Percentiles rank a stretch among this genome's conserved stretches.
Evolutionary conservation across 2,113 vertebrate species (phyloP).

Genomic region (Macquaria australasica): DNA sequence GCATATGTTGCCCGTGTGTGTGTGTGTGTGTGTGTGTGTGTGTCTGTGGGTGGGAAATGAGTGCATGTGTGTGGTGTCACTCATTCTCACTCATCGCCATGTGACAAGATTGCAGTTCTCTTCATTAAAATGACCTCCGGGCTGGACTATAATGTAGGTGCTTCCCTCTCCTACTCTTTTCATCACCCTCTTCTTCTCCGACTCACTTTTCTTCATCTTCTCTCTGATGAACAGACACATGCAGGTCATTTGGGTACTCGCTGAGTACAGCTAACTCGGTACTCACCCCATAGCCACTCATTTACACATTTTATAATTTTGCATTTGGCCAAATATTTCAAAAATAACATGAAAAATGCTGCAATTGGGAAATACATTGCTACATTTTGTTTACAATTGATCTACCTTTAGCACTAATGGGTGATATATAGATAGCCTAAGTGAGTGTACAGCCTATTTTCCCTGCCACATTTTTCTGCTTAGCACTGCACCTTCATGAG

Average conservation of each 20-base stretch:
- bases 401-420: background rate
- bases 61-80: constrained; percentile 18
- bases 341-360: background rate
- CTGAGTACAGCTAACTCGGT: background rate
- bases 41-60: constrained; percentile 5
- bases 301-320: background rate
- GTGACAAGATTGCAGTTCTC: constrained; percentile 4
- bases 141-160: background rate
- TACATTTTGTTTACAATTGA: background rate
- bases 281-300: background rate
- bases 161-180: constrained; percentile 1
- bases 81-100: constrained; percentile 10
- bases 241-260: background rate
- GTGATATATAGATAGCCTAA: background rate
- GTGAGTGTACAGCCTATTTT: constrained; percentile 2
- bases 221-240: background rate
- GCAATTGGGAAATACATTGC: background rate
- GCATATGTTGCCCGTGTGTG: constrained; percentile 42
- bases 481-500: constrained; percentile 10
- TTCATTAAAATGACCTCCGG: constrained; percentile 15
- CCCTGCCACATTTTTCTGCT: constrained; percentile 27
- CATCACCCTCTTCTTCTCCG: background rate
- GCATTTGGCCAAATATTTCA: background rate
- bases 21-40: constrained; percentile 10
- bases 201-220: background rate